phyloP scores from a whole-genome alignment of 2,797 vertebrate species.

The Holocentrus rufus region DNA sequence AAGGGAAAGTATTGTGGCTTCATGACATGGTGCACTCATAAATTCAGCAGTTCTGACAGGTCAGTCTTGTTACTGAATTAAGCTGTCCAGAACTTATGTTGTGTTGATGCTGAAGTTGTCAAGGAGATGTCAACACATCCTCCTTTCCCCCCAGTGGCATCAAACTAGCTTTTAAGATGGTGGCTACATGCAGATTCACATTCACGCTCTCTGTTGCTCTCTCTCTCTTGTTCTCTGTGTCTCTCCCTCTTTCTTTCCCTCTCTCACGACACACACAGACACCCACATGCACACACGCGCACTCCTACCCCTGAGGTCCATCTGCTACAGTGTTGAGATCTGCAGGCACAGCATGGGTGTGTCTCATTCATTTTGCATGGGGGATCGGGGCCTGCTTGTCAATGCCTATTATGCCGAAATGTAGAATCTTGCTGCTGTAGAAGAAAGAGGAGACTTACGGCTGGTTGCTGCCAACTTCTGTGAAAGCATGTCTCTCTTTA shows the following conservation, averaged over 20 bases:
- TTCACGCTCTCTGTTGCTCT: not conserved
- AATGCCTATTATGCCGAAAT: conserved; percentile 41
- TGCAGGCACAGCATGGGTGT: conserved; percentile 72
- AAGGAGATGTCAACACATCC: conserved; percentile 13
- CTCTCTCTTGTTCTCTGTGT: conserved; percentile 6
- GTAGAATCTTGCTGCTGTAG: conserved; percentile 43
- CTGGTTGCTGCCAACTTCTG: conserved; percentile 12
- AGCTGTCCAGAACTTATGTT: conserved; percentile 17
- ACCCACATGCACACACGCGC: conserved; percentile 17
- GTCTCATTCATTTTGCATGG: conserved; percentile 69
- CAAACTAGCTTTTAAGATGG: conserved; percentile 35
- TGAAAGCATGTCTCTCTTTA: conserved; percentile 40
- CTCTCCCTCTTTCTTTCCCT: too few relatives aligned
- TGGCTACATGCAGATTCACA: not conserved
- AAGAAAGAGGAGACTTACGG: conserved; percentile 6
- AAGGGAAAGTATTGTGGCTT: conserved; percentile 16
- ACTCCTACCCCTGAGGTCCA: conserved; percentile 47
- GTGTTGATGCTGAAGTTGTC: conserved; percentile 36
- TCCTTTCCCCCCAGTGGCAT: conserved; percentile 22
- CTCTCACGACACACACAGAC: conserved; percentile 7
- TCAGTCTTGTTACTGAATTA: not conserved
- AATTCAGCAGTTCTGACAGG: conserved; percentile 21
- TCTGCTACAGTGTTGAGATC: conserved; percentile 59
- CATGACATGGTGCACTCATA: not conserved
- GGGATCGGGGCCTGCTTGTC: conserved; percentile 48